Evolutionary conservation across 2,888 invertebrate genomes (phyloP).

Genomic region (Melanostoma scalare): DNA sequence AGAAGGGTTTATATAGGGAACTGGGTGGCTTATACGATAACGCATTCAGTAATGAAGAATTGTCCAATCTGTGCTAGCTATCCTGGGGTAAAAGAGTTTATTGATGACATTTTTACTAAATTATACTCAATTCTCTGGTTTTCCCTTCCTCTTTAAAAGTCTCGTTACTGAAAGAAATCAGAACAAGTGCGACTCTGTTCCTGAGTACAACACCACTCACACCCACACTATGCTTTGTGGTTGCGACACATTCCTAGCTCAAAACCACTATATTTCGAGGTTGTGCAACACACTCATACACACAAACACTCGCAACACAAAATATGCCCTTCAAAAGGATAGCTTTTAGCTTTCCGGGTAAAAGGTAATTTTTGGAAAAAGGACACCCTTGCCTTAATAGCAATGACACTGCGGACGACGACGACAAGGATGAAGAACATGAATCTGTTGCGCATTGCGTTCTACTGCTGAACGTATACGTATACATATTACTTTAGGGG

Average conservation of each 20-base stretch:
- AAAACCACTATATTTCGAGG: conserved; percentile 57
- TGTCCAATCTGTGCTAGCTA: no score
- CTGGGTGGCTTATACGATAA: no score
- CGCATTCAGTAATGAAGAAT: no score
- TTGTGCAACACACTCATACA: conserved; percentile 29
- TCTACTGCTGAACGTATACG: neutral
- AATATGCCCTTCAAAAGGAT: conserved; percentile 28
- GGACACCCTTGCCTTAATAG: conserved; percentile 43
- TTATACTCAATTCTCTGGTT: no score
- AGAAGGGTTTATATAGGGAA: no score
- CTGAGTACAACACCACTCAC: conserved; percentile 11
- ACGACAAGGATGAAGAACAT: conserved; percentile 20
- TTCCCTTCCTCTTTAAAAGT: no score
- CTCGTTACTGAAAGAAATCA: neutral
- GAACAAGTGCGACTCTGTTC: neutral
- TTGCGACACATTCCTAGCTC: conserved; percentile 54
- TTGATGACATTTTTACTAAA: no score
- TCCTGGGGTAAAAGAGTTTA: no score
- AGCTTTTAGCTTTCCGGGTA: conserved; percentile 46
- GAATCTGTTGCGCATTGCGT: conserved; percentile 55
- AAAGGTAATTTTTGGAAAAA: conserved; percentile 60
- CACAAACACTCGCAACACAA: neutral
- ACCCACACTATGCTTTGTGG: conserved; percentile 40
- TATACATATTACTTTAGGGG: conserved; percentile 9
- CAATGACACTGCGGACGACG: neutral